These are phyloP conservation scores for Dolichomitus sp. DNA, from an alignment of 2,888 invertebrate genomes.

Conservation along the genomic window DNA sequence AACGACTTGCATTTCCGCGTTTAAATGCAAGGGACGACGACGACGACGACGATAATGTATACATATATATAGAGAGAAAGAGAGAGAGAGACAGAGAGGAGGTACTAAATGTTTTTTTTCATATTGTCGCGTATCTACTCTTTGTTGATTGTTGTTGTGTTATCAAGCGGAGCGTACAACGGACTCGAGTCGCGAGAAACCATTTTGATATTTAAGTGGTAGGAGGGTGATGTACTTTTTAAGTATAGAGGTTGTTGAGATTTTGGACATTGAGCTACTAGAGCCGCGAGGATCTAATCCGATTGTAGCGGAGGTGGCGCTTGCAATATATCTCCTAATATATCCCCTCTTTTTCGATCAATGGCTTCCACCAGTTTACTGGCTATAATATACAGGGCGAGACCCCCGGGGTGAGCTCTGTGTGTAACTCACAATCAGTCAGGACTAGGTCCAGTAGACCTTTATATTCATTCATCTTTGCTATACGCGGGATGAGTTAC, in stretches of 20 bases:
- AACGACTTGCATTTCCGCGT: conserved; percentile 12
- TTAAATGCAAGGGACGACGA: neutral
- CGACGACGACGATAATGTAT: neutral
- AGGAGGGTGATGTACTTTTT: neutral
- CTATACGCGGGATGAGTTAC: neutral
- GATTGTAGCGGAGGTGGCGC: conserved; percentile 53
- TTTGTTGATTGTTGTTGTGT: conserved; percentile 72
- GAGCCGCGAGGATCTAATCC: conserved; percentile 2
- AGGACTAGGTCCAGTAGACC: neutral
- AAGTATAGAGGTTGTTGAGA: neutral
- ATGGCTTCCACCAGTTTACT: neutral
- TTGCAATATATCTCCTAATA: conserved; percentile 34
- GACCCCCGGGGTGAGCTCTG: neutral
- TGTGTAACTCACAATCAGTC: neutral
- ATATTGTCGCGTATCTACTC: conserved; percentile 54
- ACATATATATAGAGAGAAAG: too few species aligned
- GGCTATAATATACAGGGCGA: neutral
- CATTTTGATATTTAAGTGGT: conserved; percentile 74
- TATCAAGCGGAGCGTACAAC: conserved; percentile 70
- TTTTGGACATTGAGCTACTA: neutral
- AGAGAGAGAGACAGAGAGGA: neutral
- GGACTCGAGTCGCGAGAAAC: conserved; percentile 56
- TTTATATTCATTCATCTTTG: neutral
- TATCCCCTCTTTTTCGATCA: conserved; percentile 19
- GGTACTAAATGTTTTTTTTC: conserved; percentile 16